Base-by-base conservation (phyloP, 1,140 invertebrate genomes). In the Nomia melanderi region DNA sequence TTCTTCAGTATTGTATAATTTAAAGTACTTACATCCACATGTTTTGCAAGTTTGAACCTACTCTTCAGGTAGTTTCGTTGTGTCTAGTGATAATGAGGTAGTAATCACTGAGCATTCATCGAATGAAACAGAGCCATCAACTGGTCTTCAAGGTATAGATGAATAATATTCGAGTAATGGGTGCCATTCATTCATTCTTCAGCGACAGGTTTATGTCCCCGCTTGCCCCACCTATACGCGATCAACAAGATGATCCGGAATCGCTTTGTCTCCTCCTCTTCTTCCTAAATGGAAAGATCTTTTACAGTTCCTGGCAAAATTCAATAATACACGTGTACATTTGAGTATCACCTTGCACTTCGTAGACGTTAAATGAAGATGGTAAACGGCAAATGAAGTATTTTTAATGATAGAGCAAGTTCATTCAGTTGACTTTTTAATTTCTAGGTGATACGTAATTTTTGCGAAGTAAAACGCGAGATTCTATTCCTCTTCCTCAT, bases 31-130 rank as follows among this genome's bases (percentile, higher is more conserved):
- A 44, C 29, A 29, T 17, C 31, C 39, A 27, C 17, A 20, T 20
- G 56, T 17, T 62, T 1, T 29, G 33, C n/a, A 25, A 29, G 11
- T 74, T n/a, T 29, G 8, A n/a, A 44, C 11, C 23, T 59, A 50
- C 39, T 29, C 36, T 0, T n/a, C 8, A 20, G 23, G 27, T 29
- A 69, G 8, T 39, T 14, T 54, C 17, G 44, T 69, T 76, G 64
- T 74, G n/a, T 47, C 11, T 27, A 5, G 77, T 60, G 72, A 78
- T 82, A 82, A 82, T 82, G 72, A 80, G 64, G 72, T 77, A 72
- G 63, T 82, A 80, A 82, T 80, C 77, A 80, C 62, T 25, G n/a
- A 31, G 72, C 50, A 82, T 80, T 82, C 81, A 82, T 82, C 81
- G 77, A 57, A 63, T 36, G 62, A 25, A 62, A 9, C 73, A 25